phyloP scores from a whole-genome alignment of 1,140 invertebrate species.

The Cydia pomonella region DNA sequence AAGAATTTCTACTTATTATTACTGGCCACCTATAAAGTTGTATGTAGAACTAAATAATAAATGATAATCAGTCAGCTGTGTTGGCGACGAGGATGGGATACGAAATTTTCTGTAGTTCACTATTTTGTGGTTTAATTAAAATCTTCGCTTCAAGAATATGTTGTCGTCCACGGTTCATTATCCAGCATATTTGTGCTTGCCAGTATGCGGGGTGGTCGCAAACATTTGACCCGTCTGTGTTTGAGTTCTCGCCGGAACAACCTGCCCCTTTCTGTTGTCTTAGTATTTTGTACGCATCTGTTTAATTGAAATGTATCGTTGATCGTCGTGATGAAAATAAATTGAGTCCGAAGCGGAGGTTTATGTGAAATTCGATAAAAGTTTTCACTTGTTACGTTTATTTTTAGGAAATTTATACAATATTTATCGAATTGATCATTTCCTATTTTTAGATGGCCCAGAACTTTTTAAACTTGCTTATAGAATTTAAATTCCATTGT shows the following conservation, averaged over 20 bases:
- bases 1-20: too few relatives aligned
- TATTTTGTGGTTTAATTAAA: background rate
- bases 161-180: background rate
- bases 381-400: constrained; percentile 16
- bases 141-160: background rate
- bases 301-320: constrained; percentile 29
- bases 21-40: too few relatives aligned
- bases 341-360: constrained; percentile 6
- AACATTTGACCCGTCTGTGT: constrained; percentile 21
- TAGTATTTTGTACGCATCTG: constrained; percentile 20
- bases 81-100: too few relatives aligned
- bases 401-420: background rate
- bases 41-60: too few relatives aligned
- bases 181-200: background rate
- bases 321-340: constrained; percentile 22
- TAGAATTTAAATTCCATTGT: too few relatives aligned
- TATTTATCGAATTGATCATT: too few relatives aligned
- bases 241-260: constrained; percentile 30
- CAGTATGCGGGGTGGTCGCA: constrained; percentile 29
- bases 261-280: constrained; percentile 16
- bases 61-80: too few relatives aligned
- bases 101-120: too few relatives aligned
- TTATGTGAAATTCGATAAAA: constrained; percentile 19
- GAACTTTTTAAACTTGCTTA: too few relatives aligned
- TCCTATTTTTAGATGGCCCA: too few relatives aligned